Conservation (phyloP, 23 tunicate species). For the Ascidia mentula region DNA sequence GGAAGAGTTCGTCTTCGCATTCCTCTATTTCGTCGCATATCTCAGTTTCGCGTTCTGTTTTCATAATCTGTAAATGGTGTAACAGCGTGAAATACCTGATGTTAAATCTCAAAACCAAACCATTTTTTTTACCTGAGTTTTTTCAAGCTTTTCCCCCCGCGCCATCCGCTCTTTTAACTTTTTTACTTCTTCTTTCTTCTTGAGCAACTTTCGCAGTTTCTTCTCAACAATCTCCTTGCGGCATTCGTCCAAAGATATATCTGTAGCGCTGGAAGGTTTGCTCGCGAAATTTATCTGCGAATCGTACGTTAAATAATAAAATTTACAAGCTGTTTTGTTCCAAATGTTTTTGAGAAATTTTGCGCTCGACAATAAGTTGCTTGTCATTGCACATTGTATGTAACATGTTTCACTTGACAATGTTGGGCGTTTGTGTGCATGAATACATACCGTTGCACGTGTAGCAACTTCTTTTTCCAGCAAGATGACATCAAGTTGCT, state of each 20-base stretch:
- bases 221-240: constrained; percentile 16
- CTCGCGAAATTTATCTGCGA: neutral
- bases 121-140: constrained; percentile 12
- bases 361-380: too few relatives aligned
- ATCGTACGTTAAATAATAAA: too few relatives aligned
- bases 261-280: neutral
- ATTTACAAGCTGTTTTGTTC: too few relatives aligned
- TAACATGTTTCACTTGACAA: too few relatives aligned
- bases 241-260: neutral
- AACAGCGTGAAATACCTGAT: neutral
- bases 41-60: constrained; percentile 23
- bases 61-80: neutral
- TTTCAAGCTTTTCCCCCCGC: constrained; percentile 28
- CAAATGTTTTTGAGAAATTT: too few relatives aligned
- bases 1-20: constrained; percentile 25
- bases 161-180: constrained; percentile 16
- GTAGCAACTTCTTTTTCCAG: neutral
- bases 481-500: neutral
- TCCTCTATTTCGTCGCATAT: constrained; percentile 37
- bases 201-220: constrained; percentile 27
- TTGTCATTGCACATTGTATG: too few relatives aligned
- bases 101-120: neutral
- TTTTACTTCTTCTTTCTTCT: constrained; percentile 21
- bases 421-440: too few relatives aligned
- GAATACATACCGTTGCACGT: too few relatives aligned